Evolutionary conservation across 2,113 vertebrate species (phyloP).

Genomic region (Andinoacara biseriatus): DNA sequence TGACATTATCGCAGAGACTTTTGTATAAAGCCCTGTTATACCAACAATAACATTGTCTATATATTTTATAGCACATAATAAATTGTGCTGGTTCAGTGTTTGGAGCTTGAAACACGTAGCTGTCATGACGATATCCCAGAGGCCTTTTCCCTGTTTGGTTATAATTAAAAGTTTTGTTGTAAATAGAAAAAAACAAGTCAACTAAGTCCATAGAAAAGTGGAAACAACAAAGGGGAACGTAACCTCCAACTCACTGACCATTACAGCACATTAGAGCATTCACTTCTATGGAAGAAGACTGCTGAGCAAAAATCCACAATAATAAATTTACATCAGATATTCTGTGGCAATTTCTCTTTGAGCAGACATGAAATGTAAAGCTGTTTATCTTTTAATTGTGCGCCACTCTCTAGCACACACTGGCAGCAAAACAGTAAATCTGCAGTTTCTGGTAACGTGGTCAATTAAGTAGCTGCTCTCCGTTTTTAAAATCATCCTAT

Average conservation of each 20-base stretch:
- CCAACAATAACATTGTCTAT: slow-evolving; percentile 25
- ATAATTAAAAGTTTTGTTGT: slow-evolving; percentile 48
- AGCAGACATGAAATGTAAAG: background rate
- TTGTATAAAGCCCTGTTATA: slow-evolving; percentile 56
- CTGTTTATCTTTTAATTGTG: slow-evolving; percentile 26
- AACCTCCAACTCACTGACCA: slow-evolving; percentile 1
- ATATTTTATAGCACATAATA: slow-evolving; percentile 46
- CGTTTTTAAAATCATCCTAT: slow-evolving; percentile 32
- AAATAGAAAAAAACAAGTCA: slow-evolving; percentile 34
- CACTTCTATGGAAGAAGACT: background rate
- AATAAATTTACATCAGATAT: background rate
- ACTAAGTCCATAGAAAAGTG: slow-evolving; percentile 34
- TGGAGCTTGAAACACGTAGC: slow-evolving; percentile 23
- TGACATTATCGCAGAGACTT: slow-evolving; percentile 41
- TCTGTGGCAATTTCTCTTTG: background rate
- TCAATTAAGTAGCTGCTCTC: slow-evolving; percentile 32
- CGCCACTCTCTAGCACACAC: background rate
- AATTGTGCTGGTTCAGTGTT: slow-evolving; percentile 36
- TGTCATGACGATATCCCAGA: slow-evolving; percentile 30
- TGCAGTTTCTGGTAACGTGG: slow-evolving; percentile 25
- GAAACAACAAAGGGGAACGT: slow-evolving; percentile 9
- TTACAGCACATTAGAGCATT: background rate
- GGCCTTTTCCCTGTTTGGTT: slow-evolving; percentile 23
- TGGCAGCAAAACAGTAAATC: slow-evolving; percentile 5
- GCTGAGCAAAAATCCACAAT: background rate